Base-by-base conservation (phyloP, 2,797 vertebrate genomes). In the Pelochelys cantorii region DNA sequence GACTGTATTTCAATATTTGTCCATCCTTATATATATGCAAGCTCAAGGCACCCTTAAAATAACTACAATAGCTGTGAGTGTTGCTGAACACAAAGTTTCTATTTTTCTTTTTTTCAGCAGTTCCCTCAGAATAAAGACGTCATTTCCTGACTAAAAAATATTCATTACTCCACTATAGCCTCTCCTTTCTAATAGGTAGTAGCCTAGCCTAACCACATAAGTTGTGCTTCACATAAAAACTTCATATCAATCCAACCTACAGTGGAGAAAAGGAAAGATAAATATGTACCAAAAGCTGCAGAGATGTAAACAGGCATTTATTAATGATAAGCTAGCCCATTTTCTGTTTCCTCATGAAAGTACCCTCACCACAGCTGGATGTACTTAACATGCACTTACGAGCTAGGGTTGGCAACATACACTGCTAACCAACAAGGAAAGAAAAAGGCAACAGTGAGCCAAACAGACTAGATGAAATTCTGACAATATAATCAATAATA, bases 61-160 rank as follows among this genome's bases (percentile, higher is more conserved):
- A 83, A 83, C 5, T 84, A n/a, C 17, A 6, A 2, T 75, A 86
- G 86, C 79, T 74, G 17, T 42, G 74, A 82, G 56, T 54, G 71
- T 10, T 79, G 92, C 94, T 48, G 5, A 93, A 71, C 1, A 29
- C 13, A 6, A 77, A 80, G 7, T 68, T 89, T 60, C 90, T 74
- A 92, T 52, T 88, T 68, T 18, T 75, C 2, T 1, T 27, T 37
- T 83, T 88, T 53, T 37, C 65, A 82, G 53, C 42, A 22, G 23
- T 31, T 90, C 93, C 90, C 48, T 17, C 85, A 94, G n/a, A 59
- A 84, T 4, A 90, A 1, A 3, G 0, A 17, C 34, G 55, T 54
- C n/a, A 77, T 91, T 92, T 22, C n/a, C 65, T 81, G 15, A 56
- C 57, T 22, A 80, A 60, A 60, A 14, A 85, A 23, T 37, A 56